phyloP scores from a whole-genome alignment of 2,113 vertebrate species.

The Psammodynastes pulverulentus region DNA sequence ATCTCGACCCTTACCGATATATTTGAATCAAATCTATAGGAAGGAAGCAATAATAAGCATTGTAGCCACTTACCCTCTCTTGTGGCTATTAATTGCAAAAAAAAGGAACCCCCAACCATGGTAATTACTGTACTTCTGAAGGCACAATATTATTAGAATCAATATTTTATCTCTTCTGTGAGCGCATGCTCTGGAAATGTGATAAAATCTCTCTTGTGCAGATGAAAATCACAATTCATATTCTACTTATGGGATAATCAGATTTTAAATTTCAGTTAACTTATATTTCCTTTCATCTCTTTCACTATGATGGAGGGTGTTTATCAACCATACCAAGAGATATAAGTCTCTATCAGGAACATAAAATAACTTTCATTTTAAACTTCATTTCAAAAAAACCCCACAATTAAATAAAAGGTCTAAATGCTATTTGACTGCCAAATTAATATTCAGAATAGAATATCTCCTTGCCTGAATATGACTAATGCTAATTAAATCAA shows the following conservation, averaged over 20 bases:
- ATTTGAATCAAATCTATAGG: not conserved
- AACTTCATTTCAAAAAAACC: constrained; percentile 51
- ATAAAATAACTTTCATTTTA: constrained; percentile 44
- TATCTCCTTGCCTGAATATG: constrained; percentile 39
- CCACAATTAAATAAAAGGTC: constrained; percentile 45
- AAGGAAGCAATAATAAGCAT: not conserved
- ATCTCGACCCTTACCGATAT: not conserved
- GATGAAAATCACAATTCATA: not conserved
- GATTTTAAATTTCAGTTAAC: not conserved
- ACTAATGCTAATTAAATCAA: constrained; percentile 49
- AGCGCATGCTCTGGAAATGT: not conserved
- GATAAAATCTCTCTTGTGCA: not conserved
- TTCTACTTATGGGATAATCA: not conserved
- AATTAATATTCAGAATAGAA: constrained; percentile 37
- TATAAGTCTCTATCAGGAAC: constrained; percentile 39
- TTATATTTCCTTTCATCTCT: constrained; percentile 2
- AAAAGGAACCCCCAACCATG: not conserved
- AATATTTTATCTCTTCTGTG: not conserved
- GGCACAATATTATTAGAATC: not conserved
- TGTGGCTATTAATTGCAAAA: not conserved
- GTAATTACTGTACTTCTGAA: not conserved
- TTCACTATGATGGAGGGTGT: constrained; percentile 21
- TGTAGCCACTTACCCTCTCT: not conserved
- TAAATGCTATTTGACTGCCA: constrained; percentile 34
- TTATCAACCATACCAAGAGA: constrained; percentile 17